A percentile compares a stretch with the other conserved stretches of the same genome.
Evolutionary conservation across 2,888 invertebrate genomes (phyloP).

Genomic region (Plebejus anna): DNA sequence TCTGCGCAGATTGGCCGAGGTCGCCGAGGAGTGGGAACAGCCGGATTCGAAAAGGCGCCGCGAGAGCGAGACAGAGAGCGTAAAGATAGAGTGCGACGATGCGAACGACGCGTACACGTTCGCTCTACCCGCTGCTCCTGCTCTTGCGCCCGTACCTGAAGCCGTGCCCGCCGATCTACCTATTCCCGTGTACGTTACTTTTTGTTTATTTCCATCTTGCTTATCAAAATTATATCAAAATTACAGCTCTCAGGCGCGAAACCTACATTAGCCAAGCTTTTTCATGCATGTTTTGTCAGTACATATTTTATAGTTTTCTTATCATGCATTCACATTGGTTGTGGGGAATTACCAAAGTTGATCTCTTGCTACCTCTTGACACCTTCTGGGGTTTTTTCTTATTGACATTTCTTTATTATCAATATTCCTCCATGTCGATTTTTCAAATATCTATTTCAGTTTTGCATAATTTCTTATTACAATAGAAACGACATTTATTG

Average conservation of each 20-base stretch:
- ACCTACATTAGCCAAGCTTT: neutral
- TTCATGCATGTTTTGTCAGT: neutral
- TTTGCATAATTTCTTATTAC: neutral
- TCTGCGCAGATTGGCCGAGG: slow-evolving; percentile 71
- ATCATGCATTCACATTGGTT: neutral
- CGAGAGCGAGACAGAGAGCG: slow-evolving; percentile 79
- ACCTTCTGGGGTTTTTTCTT: no score
- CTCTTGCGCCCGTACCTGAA: slow-evolving; percentile 44
- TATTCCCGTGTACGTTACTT: slow-evolving; percentile 44
- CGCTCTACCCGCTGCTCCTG: slow-evolving; percentile 73
- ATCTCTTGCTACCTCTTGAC: neutral
- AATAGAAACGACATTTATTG: neutral
- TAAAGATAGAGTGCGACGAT: slow-evolving; percentile 86
- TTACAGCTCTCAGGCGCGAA: neutral
- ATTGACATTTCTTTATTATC: neutral
- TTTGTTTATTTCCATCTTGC: slow-evolving; percentile 20
- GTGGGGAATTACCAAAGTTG: neutral
- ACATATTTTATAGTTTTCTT: neutral
- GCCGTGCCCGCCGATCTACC: slow-evolving; percentile 60
- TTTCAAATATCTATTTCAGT: neutral
- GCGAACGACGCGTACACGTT: slow-evolving; percentile 85
- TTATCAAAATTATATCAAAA: slow-evolving; percentile 20
- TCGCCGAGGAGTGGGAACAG: slow-evolving; percentile 73
- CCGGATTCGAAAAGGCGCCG: slow-evolving; percentile 74
- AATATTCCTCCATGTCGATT: neutral